Evolutionary conservation across 1,140 invertebrate genomes (phyloP), one percentile per base, ranked within the genome.

Genomic region (Pseudomyrmex cubaensis): DNA sequence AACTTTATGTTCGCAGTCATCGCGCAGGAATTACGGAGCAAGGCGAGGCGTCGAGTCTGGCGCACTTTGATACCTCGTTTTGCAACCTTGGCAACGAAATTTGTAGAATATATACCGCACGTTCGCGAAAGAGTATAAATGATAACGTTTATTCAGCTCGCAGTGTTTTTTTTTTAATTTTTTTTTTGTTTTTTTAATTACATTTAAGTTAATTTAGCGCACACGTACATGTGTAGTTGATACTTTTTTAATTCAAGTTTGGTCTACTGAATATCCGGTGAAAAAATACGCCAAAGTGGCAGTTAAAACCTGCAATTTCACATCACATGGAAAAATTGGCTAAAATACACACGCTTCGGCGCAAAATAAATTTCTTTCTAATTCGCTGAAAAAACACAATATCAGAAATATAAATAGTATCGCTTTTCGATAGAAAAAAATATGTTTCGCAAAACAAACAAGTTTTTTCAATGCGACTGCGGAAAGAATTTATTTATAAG

Each of bases 1-100:
- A 73, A 70, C 35, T 66, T 86, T 73, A 70, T 48, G 72, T 63
- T 10, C 35, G 25, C 35, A 64, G 69, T 20, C 35, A 54, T 62
- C 44, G 61, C 35, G 44, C 20, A 54, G 8, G 48, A 12, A 35
- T 52, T 77, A 48, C 50, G 63, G 61, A 5, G 50, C 50, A 35
- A 35, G 35, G 35, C 50, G 44, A 67, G 35, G 17, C 50, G 13
- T 56, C 25, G 50, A 67, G 50, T 46, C 75, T 67, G 50, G 50
- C 46, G 75, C 63, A 22, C 17, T 48, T 35, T 56, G 17, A 77
- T 69, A 69, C 44, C 50, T 46, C 48, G 17, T 77, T 77, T 56
- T 69, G 35, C 17, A 46, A 46, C 17, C 50, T 46, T 67, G 63
- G 67, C 52, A 67, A 50, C 44, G 20, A 66, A 20, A 52, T 64